Evolutionary conservation across 2,113 vertebrate genomes (phyloP), one percentile per base, ranked within the genome.

Genomic region (Thomomys bottae): DNA sequence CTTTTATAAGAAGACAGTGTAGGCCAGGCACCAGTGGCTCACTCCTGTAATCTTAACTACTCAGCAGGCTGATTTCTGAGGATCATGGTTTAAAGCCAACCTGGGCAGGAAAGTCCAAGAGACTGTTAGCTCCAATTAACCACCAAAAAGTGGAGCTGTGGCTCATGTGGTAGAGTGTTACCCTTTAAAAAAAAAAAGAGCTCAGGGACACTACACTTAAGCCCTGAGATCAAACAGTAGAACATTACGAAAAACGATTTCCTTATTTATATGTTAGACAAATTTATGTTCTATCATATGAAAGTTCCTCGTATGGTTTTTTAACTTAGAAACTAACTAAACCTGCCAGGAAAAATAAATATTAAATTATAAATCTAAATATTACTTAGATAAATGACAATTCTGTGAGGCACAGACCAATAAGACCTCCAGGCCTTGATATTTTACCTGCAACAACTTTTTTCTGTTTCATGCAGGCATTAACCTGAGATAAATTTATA

Each of bases 331-430:
- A 72, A 28, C 75, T 90, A 10, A 73, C 23, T 85, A 42, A 1
- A 32, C 10, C 20, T 54, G 0, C 84, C 89, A 90, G 36, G 28
- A 88, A 12, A 73, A 94, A 76, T 30, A 78, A 81, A 85, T 94
- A 86, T 8, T 26, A 92, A 78, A 94, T 86, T 85, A 91, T 59
- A 73, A 86, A 82, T 78, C 59, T 68, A 88, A 90, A 42, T 63
- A 82, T 40, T 70, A 82, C 42, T 77, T 34, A 88, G 5, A 45
- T 57, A 21, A 90, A 70, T 49, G 80, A 57, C 9, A 94, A 73
- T 78, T 30, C 34, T 57, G 76, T 15, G 26, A 87, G 72, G 8
- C 68, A 20, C 73, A 5, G 15, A 18, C 26, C 26, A 75, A 70
- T 40, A 81, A 93, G 88, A 7, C 54, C 1, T 76, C 72, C 3